Evolutionary conservation across 2,888 invertebrate species (phyloP).

Genomic region (Unio pictorum): DNA sequence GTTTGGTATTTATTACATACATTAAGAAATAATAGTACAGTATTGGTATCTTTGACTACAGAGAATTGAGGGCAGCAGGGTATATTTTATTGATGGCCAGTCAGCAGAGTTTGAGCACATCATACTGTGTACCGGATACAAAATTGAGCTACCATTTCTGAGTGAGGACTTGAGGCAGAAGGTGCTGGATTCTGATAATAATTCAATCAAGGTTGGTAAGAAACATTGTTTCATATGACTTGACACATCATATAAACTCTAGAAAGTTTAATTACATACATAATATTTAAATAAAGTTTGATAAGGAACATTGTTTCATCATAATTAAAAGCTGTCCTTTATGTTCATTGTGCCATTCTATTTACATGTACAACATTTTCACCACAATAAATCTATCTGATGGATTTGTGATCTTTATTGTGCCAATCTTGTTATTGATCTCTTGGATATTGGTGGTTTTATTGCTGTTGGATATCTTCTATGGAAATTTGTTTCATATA

Average conservation of each 20-base stretch:
- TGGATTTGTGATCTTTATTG: no score
- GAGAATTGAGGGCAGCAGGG: slow-evolving; percentile 59
- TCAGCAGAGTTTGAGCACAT: slow-evolving; percentile 58
- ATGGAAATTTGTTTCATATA: no score
- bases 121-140: slow-evolving; percentile 67
- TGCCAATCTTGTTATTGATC: no score
- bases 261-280: background rate
- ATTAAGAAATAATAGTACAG: background rate
- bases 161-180: slow-evolving; percentile 38
- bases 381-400: no score
- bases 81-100: slow-evolving; percentile 59
- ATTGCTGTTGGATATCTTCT: no score
- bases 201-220: slow-evolving; percentile 53
- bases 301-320: background rate
- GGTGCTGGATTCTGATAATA: slow-evolving; percentile 49
- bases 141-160: slow-evolving; percentile 63
- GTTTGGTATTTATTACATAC: no score
- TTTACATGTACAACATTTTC: no score
- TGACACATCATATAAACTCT: no score
- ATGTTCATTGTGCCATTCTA: no score
- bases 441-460: no score
- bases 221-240: background rate
- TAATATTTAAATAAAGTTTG: slow-evolving; percentile 56
- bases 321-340: no score
- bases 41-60: slow-evolving; percentile 26